These are phyloP conservation scores for Bombyx huttoni DNA, from an alignment of 2,888 invertebrate genomes.

Conservation along the genomic window DNA sequence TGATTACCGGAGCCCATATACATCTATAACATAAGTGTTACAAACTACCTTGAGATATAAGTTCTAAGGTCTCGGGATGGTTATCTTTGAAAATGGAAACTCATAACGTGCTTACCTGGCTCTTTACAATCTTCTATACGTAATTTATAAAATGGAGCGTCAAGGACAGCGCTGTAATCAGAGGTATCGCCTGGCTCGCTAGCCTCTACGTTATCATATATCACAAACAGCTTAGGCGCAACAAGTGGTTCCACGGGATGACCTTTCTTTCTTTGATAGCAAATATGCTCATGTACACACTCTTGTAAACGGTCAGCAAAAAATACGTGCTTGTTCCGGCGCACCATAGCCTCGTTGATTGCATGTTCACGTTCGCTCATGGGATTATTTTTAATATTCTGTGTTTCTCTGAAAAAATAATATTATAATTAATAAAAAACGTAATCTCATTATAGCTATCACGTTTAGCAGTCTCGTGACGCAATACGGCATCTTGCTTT, in stretches of 20 bases:
- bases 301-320: constrained; percentile 80
- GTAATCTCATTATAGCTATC: not conserved
- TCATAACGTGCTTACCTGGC: constrained; percentile 30
- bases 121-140: constrained; percentile 69
- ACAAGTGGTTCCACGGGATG: constrained; percentile 67
- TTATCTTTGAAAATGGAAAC: not conserved
- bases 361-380: constrained; percentile 57
- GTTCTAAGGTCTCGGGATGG: no score
- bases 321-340: constrained; percentile 75
- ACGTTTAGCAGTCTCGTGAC: not conserved
- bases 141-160: constrained; percentile 76
- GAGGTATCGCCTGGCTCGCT: constrained; percentile 75
- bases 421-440: not conserved
- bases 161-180: constrained; percentile 71
- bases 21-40: no score
- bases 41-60: no score
- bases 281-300: constrained; percentile 74
- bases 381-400: constrained; percentile 59
- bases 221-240: constrained; percentile 76
- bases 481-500: not conserved
- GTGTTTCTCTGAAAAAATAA: constrained; percentile 64
- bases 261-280: constrained; percentile 49
- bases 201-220: constrained; percentile 82
- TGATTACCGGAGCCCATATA: no score
- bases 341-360: constrained; percentile 66